Base-by-base conservation (phyloP, 2,888 invertebrate genomes). In the Lepeophtheirus nordmannii region DNA sequence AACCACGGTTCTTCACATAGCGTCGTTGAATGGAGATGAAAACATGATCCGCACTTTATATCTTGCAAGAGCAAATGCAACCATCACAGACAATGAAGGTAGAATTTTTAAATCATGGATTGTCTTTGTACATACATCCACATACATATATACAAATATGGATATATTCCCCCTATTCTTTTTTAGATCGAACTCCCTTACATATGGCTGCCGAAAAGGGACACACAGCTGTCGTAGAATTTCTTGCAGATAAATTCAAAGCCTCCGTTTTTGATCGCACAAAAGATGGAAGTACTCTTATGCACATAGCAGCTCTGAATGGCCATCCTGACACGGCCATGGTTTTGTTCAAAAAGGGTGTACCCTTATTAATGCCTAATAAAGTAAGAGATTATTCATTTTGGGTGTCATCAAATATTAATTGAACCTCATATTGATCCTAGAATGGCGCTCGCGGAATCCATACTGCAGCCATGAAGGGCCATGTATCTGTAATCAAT, bases 281-380 rank as follows among this genome's bases (percentile, higher is more conserved):
- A 1, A 94, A 93, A 76, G 97, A 98, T 76, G 98, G 98, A 67
- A 93, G 91, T 73, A 98, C 98, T 0, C 79, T 98, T 69, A 93
- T 98, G 89, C 98, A 98, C 76, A 93, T 98, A 69, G 97, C 98
- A 0, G 93, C 97, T 0, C 80, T 92, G 69, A 91, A 90, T 74
- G 97, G 98, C 0, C 96, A 97, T 76, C 92, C 97, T 0, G 96
- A 96, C 73, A 97, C 97, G 72, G 97, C 97, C 59, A 87, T 93
- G 80, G 93, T 65, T 30, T 38, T 65, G 14, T 65, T 65, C 65
- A 65, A 65, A 57, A 65, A 65, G 69, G 98, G 98, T 12, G 97
- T 98, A 46, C 97, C 97, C 71, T 82, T 98, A 23, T 93, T 96
- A 75, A 99, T 99, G 97, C 97, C 98, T 69, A 98, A 98, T 76